A percentile compares a stretch with the other conserved stretches of the same genome.
Evolutionary conservation across 2,888 invertebrate genomes (phyloP).

Genomic region (Ophioninae sp.): DNA sequence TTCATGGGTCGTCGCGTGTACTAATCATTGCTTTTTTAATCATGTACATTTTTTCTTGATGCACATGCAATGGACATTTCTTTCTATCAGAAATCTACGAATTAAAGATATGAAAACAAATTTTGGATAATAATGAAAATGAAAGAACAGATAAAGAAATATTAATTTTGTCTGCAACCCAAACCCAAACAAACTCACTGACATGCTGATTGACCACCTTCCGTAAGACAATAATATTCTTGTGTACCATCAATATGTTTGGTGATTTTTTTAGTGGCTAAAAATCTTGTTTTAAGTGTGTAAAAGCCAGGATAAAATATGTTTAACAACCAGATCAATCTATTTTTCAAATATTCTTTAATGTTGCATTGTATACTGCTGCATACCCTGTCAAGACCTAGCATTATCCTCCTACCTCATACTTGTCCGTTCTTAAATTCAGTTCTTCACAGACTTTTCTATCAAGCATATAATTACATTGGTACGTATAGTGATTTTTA

Average conservation of each 20-base stretch:
- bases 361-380: not conserved
- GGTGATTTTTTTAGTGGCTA: not conserved
- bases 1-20: not conserved
- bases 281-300: not conserved
- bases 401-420: not conserved
- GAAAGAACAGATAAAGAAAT: not conserved
- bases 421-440: not conserved
- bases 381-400: not conserved
- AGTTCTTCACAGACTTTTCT: not conserved
- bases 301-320: not conserved
- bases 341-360: not conserved
- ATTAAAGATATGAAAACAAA: not conserved
- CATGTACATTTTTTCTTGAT: not conserved
- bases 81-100: not conserved
- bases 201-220: not conserved
- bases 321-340: not conserved
- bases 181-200: not conserved
- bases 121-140: not conserved
- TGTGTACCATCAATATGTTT: not conserved
- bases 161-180: not conserved
- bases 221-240: not conserved
- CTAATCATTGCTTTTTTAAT: not conserved
- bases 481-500: not conserved
- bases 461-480: not conserved
- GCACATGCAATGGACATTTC: not conserved